Percentiles rank a stretch among this genome's conserved stretches.
Evolutionary conservation across 1,140 invertebrate genomes (phyloP).

Genomic region (Steinernema feltiae): DNA sequence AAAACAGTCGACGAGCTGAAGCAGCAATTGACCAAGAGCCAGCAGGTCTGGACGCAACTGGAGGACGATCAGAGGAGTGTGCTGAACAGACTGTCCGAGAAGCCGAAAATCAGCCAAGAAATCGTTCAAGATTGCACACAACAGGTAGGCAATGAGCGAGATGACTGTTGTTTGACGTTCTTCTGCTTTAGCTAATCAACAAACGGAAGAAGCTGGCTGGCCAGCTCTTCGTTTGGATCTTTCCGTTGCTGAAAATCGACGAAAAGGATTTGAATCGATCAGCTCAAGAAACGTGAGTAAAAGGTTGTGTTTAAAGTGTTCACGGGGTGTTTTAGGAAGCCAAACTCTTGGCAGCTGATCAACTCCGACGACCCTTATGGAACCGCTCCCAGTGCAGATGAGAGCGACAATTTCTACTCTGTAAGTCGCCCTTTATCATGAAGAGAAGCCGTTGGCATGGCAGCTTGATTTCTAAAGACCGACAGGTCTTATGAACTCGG

Average conservation of each 20-base stretch:
- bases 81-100: not conserved
- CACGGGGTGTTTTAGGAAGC: not conserved
- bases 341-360: not conserved
- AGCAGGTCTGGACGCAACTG: not conserved
- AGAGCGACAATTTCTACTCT: not conserved
- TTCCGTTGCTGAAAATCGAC: not conserved
- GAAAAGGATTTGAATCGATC: not conserved
- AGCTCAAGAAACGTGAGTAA: not conserved
- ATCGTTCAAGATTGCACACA: not conserved
- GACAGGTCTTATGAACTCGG: not conserved
- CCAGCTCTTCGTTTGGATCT: slow-evolving; percentile 9
- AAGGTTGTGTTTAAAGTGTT: not conserved
- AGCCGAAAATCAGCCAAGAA: not conserved
- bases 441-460: not conserved
- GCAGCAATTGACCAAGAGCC: not conserved
- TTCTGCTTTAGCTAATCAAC: not conserved
- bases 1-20: not conserved
- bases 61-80: not conserved
- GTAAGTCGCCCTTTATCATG: not conserved
- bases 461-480: not conserved
- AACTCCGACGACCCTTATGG: not conserved
- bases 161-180: not conserved
- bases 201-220: slow-evolving; percentile 3
- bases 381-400: not conserved
- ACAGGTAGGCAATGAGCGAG: not conserved